Percentiles rank a stretch among this genome's conserved stretches.
phyloP scores from a whole-genome alignment of 2,797 vertebrate species.

The Myripristis jacobus region DNA sequence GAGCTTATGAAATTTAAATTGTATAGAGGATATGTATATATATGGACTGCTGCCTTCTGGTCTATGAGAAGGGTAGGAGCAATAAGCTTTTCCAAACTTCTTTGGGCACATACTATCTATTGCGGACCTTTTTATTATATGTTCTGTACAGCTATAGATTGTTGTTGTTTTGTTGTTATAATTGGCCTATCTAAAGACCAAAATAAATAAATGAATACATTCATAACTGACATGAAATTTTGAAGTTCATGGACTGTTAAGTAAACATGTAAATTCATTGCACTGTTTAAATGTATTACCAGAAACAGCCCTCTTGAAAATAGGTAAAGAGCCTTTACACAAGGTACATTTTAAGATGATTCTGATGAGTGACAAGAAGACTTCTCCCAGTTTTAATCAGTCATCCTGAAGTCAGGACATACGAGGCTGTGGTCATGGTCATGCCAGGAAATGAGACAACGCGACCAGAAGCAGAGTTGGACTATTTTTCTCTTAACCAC shows the following conservation, averaged over 20 bases:
- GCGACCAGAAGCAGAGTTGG: background rate
- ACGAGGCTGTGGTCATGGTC: background rate
- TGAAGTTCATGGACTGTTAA: background rate
- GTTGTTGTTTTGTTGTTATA: too few relatives aligned
- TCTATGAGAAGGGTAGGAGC: too few relatives aligned
- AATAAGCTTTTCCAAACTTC: too few relatives aligned
- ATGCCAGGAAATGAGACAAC: background rate
- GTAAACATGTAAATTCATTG: background rate
- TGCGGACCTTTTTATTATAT: too few relatives aligned
- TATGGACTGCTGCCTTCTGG: too few relatives aligned
- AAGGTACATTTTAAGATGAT: background rate
- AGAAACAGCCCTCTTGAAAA: conserved; percentile 12
- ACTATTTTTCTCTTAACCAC: background rate
- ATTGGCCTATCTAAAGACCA: too few relatives aligned
- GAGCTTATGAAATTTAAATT: too few relatives aligned
- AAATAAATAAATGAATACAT: too few relatives aligned
- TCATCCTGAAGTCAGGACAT: background rate
- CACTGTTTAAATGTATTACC: background rate
- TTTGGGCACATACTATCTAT: too few relatives aligned
- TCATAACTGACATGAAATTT: background rate
- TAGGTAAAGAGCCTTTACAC: background rate
- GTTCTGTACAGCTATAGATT: too few relatives aligned
- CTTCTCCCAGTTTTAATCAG: too few relatives aligned
- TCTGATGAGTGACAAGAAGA: background rate
- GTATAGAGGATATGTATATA: too few relatives aligned